These are phyloP conservation scores for Ciconia nigra DNA, from an alignment of 2,797 vertebrate species.

Conservation along the genomic window DNA sequence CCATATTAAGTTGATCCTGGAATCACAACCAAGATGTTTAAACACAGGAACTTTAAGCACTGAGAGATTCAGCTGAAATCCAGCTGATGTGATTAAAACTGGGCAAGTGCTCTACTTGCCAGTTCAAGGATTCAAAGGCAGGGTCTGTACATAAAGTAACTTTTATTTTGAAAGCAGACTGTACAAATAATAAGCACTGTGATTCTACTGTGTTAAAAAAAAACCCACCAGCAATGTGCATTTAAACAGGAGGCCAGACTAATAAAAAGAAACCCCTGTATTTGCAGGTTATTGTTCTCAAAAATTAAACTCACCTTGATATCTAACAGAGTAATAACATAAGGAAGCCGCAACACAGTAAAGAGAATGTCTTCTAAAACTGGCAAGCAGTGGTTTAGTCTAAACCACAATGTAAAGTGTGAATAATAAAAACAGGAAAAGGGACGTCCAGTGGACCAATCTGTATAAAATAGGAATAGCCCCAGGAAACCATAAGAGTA, in stretches of 20 bases:
- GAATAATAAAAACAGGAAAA: conserved; percentile 62
- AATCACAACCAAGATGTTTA: neutral
- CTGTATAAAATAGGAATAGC: conserved; percentile 57
- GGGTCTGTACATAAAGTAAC: neutral
- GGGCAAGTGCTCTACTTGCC: neutral
- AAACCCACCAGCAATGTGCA: too few species aligned
- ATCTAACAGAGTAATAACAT: neutral
- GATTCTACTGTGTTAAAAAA: neutral
- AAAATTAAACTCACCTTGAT: neutral
- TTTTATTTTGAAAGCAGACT: neutral
- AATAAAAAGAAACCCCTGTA: neutral
- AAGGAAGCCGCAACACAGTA: neutral
- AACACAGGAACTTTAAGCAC: neutral
- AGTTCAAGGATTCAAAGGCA: neutral
- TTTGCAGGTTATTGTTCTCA: neutral
- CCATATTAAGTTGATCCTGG: neutral
- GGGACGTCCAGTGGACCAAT: conserved; percentile 27
- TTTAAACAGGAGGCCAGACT: neutral
- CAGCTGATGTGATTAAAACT: neutral
- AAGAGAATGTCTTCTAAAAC: conserved; percentile 35
- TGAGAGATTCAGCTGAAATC: neutral
- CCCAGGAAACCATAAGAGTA: conserved; percentile 51
- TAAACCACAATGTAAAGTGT: conserved; percentile 46
- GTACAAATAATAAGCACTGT: neutral
- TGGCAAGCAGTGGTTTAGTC: conserved; percentile 38